These are phyloP conservation scores for Microctenopoma stevenorrisi DNA, from an alignment of 2,797 vertebrate genomes.

Conservation along the genomic window DNA sequence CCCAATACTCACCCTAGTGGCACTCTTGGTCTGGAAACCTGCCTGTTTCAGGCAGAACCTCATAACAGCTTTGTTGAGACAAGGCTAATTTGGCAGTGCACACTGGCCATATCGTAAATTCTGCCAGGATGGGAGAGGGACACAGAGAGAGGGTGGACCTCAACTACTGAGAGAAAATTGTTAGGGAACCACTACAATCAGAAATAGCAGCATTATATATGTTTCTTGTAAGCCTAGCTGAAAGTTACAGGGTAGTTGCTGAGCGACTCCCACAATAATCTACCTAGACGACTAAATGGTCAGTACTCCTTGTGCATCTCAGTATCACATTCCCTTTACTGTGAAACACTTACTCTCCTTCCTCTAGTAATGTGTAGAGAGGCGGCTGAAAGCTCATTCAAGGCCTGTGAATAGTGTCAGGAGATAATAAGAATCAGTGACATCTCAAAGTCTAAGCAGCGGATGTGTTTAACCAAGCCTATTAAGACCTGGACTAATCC, in stretches of 20 bases:
- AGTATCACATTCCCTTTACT: conserved; percentile 14
- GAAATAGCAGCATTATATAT: background rate
- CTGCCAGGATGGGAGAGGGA: conserved; percentile 32
- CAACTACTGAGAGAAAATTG: conserved; percentile 15
- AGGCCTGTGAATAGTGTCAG: conserved; percentile 54
- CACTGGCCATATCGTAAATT: conserved; percentile 17
- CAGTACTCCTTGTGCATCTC: conserved; percentile 13
- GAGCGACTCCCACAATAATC: conserved; percentile 29
- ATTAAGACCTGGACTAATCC: conserved; percentile 81
- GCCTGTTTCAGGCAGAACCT: conserved; percentile 12
- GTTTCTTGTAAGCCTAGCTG: conserved; percentile 12
- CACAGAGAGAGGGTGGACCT: conserved; percentile 13
- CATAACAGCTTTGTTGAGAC: conserved; percentile 24
- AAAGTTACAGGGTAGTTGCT: conserved; percentile 14
- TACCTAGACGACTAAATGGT: conserved; percentile 13
- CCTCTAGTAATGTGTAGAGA: conserved; percentile 43
- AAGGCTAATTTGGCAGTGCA: conserved; percentile 32
- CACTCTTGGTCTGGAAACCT: conserved; percentile 18
- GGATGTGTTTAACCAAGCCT: conserved; percentile 81
- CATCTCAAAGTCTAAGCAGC: conserved; percentile 76
- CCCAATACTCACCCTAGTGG: background rate
- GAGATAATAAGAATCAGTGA: conserved; percentile 79
- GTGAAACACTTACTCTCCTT: conserved; percentile 24
- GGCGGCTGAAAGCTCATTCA: conserved; percentile 24
- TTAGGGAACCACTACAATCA: background rate